Evolutionary conservation across 2,888 invertebrate species (phyloP), one percentile per base, ranked within the genome.

Genomic region (Ellobium chinense): DNA sequence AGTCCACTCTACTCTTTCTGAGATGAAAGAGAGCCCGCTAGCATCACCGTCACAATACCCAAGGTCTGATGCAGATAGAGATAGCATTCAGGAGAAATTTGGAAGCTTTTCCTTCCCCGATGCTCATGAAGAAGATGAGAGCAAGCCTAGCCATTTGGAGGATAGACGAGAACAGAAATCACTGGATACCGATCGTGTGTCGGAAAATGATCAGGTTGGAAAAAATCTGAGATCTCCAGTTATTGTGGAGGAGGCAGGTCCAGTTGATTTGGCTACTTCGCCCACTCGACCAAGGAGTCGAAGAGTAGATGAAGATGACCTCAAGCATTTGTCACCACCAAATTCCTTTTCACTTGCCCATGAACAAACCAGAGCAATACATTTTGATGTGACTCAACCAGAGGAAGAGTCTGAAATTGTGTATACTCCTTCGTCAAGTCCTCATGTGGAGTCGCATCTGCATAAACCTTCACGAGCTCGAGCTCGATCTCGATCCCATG

Each of bases 221-320:
- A 31, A 3, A n/a, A 27, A 9, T 46, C 39, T 24, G n/a, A 60
- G n/a, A n/a, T 69, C 77, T 21, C 62, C 24, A 1, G 60, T 69
- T 14, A 24, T 76, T 21, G 12, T 63, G 18, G 78, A 70, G 4
- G 78, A 72, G 24, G 37, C 62, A n/a, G 9, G 4, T 60, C n/a
- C n/a, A 5, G 5, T 37, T 24, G 68, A 58, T 1, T 7, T 37
- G 7, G 14, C 12, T 0, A 21, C 39, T 1, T 60, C 69, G 29
- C 77, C 69, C 29, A 27, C 39, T 39, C 58, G 69, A n/a, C 77
- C 77, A 7, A 36, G 69, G 18, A 78, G 77, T n/a, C 68, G 78
- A 36, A 72, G 78, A 72, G 78, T 79, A 0, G 46, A 7, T 2
- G 78, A 79, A 37, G 78, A 79, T 36, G 78, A 79, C n/a, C 24